These are phyloP conservation scores for Macrotrachela quadricornifera DNA, from an alignment of 1,140 invertebrate species.

Conservation along the genomic window DNA sequence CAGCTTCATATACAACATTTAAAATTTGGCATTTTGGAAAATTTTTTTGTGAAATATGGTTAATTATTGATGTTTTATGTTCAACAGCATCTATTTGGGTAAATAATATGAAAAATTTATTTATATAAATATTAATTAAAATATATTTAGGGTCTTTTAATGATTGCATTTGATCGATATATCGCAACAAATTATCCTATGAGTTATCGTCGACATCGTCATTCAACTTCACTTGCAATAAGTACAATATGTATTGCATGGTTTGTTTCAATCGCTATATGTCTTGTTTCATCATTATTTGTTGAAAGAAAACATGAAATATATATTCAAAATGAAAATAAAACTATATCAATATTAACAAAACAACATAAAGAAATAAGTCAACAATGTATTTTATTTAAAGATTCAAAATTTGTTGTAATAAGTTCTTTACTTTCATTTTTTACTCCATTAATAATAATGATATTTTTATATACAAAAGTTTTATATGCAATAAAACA, in stretches of 20 bases:
- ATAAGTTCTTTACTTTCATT: conserved; percentile 84
- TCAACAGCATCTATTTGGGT: conserved; percentile 32
- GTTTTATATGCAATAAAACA: conserved; percentile 51
- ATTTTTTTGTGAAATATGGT: conserved; percentile 12
- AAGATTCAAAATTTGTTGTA: conserved; percentile 38
- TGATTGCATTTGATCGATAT: conserved; percentile 29
- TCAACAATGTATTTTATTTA: too few species aligned
- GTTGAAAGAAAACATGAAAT: too few species aligned
- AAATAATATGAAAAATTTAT: too few species aligned
- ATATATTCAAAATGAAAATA: too few species aligned
- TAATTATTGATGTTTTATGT: conserved; percentile 24
- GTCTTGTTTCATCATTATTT: too few species aligned
- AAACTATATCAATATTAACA: too few species aligned
- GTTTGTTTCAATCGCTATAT: conserved; percentile 17
- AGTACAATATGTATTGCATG: conserved; percentile 28
- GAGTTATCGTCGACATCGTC: conserved; percentile 23
- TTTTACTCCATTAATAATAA: conserved; percentile 81
- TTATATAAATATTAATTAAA: too few species aligned
- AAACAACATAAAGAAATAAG: too few species aligned
- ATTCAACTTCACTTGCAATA: conserved; percentile 17
- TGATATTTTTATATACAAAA: conserved; percentile 85
- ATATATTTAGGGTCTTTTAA: conserved; percentile 15
- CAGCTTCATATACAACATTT: conserved; percentile 13
- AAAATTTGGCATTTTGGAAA: conserved; percentile 26
- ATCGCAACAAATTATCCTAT: conserved; percentile 29